phyloP scores from a whole-genome alignment of 2,888 invertebrate genomes.

The Papilio gigon region DNA sequence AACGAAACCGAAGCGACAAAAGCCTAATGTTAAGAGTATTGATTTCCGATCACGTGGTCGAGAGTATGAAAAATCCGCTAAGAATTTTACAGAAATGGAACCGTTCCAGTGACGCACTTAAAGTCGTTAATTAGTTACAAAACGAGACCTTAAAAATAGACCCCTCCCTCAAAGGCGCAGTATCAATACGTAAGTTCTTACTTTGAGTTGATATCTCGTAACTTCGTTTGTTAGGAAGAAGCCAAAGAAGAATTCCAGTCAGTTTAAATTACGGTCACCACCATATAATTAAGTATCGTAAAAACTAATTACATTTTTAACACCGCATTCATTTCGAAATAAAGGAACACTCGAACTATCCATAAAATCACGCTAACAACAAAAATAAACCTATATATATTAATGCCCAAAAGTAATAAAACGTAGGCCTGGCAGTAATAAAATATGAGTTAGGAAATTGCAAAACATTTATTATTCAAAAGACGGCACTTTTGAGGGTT shows the following conservation, averaged over 20 bases:
- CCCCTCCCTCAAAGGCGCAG: no score
- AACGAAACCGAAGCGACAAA: no score
- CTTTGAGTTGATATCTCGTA: no score
- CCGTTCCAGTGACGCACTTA: not conserved
- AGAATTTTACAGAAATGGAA: no score
- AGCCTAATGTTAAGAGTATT: no score
- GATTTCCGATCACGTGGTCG: no score
- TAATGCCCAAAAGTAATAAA: conserved; percentile 60
- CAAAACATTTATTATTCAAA: conserved; percentile 62
- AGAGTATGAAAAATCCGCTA: no score
- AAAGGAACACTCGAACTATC: conserved; percentile 47
- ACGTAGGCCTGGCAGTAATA: conserved; percentile 61
- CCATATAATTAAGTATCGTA: conserved; percentile 26
- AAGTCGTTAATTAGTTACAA: not conserved
- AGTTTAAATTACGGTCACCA: not conserved
- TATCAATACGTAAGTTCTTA: no score
- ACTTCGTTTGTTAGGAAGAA: not conserved
- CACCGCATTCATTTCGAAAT: conserved; percentile 19
- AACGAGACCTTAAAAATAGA: not conserved
- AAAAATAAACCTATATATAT: conserved; percentile 59
- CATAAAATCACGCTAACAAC: conserved; percentile 71
- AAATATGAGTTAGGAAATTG: conserved; percentile 71
- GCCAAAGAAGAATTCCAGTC: not conserved
- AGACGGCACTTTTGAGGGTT: conserved; percentile 54
- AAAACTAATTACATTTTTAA: conserved; percentile 29